Conservation (phyloP, 2,113 vertebrate genomes). For the Rhea americana region DNA sequence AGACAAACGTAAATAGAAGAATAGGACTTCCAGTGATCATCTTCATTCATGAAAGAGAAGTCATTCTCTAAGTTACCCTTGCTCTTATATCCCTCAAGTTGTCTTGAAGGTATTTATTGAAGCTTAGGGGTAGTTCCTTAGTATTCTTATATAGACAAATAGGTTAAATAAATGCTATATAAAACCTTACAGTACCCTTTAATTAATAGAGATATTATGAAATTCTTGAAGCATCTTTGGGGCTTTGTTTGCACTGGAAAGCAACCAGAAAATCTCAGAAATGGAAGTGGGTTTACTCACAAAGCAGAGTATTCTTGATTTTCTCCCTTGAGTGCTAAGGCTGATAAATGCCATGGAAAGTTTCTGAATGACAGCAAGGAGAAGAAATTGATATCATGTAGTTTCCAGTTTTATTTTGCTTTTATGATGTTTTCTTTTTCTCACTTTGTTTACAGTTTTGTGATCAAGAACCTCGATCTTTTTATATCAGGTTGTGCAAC, state of each 20-base stretch:
- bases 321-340: neutral
- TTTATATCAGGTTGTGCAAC: neutral
- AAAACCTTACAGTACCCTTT: neutral
- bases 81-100: too few relatives aligned
- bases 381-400: neutral
- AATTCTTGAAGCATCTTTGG: neutral
- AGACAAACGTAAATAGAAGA: neutral
- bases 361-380: neutral
- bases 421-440: neutral
- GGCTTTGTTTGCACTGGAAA: neutral
- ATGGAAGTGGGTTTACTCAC: neutral
- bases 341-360: neutral
- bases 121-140: neutral
- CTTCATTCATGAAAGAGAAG: neutral
- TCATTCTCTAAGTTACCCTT: neutral
- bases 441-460: neutral
- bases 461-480: neutral
- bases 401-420: neutral
- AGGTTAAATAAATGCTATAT: neutral
- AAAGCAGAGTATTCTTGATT: neutral
- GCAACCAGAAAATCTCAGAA: neutral
- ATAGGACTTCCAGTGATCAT: neutral
- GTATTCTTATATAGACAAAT: neutral
- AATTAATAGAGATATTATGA: neutral
- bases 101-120: neutral